Evolutionary conservation across 2,113 vertebrate genomes (phyloP), one percentile per base, ranked within the genome.

Genomic region (Psilopogon haemacephalus): DNA sequence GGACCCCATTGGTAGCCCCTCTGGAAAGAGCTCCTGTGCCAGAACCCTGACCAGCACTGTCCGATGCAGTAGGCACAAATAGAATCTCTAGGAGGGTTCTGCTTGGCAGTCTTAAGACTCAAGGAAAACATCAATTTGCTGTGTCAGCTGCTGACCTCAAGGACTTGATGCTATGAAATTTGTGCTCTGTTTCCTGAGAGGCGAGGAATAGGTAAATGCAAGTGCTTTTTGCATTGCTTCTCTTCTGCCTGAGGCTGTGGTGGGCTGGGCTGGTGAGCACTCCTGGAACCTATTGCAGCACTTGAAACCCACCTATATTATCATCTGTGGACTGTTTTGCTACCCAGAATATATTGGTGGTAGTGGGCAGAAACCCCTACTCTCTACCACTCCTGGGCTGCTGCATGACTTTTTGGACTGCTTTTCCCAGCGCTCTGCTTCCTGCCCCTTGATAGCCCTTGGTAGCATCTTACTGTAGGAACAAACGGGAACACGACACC

Each of bases 301-400:
- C 17, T 1, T 5, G 20, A 38, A 32, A 54, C 33, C 60, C 74
- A 24, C 42, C 37, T 26, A 1, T 3, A 0, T 1, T 23, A 4
- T 18, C 68, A 4, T 21, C 68, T 69, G 14, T 44, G 54, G 13
- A 10, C 6, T 17, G 9, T 23, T 86, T 65, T 73, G 17, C 26
- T 44, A 26, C 33, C 12, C 26, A 69, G 42, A 60, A 42, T 60
- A 17, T 50, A 26, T 32, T 5, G 0, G 0, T 9, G 28, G 8
- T 32, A 11, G 24, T n/a, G 46, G 44, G 33, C 14, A 76, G 54
- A 50, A 42, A 64, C 11, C 17, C 42, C 3, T 38, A 38, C 20
- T 80, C 46, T 38, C 19, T 33, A 17, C 20, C 32, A 30, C 15
- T 4, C 16, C 8, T 28, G 5, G 52, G 32, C 37, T 64, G 14